Evolutionary conservation across 2,113 vertebrate species (phyloP).

Genomic region (Edolisoma coerulescens): DNA sequence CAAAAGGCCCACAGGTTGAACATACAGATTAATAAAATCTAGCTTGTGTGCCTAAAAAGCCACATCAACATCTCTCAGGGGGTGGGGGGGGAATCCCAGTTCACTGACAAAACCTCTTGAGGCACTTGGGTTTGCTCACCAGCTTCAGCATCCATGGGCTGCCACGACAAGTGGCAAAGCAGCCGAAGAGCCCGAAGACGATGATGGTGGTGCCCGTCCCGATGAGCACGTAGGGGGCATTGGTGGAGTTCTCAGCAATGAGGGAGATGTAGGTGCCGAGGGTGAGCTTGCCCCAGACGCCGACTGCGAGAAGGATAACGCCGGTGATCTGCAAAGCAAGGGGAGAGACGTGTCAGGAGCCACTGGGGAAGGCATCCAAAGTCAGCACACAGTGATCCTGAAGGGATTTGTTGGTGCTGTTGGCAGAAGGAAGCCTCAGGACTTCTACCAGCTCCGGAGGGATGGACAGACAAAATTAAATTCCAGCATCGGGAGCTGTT

Average conservation of each 20-base stretch:
- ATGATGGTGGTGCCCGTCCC: conserved; percentile 96
- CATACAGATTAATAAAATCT: neutral
- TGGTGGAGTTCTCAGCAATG: conserved; percentile 98
- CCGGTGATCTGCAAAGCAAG: conserved; percentile 88
- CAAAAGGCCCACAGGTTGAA: neutral
- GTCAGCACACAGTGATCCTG: neutral
- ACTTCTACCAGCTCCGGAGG: neutral
- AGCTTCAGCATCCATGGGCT: conserved; percentile 99
- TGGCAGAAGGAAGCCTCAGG: neutral
- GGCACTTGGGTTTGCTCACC: conserved; percentile 72
- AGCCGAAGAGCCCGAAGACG: conserved; percentile 96
- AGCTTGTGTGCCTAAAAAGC: neutral
- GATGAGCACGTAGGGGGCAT: conserved; percentile 95
- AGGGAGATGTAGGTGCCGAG: conserved; percentile 96
- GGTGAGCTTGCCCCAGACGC: conserved; percentile 97
- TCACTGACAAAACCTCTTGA: neutral
- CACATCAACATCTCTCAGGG: neutral
- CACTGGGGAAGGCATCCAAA: neutral
- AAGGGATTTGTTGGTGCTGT: neutral
- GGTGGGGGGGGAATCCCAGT: neutral
- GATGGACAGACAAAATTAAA: neutral
- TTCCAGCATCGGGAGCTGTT: neutral
- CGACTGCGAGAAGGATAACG: conserved; percentile 93
- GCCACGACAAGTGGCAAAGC: conserved; percentile 96
- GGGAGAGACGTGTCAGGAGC: neutral